These are phyloP conservation scores for Acrossocheilus fasciatus DNA, from an alignment of 2,797 vertebrate genomes.

Conservation along the genomic window DNA sequence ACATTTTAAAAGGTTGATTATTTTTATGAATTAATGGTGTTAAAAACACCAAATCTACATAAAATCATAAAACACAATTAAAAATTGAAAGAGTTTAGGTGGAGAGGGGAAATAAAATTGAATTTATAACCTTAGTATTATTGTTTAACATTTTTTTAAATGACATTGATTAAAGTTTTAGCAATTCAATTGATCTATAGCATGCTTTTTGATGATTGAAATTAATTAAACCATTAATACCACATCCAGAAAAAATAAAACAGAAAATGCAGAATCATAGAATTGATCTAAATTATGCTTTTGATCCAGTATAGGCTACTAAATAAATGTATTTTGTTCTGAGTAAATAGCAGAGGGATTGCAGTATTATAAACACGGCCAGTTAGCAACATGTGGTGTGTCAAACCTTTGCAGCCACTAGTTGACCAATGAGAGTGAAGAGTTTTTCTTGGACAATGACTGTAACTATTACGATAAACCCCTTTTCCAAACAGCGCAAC, in stretches of 20 bases:
- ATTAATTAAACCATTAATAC: neutral
- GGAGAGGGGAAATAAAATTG: no score
- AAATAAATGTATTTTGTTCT: neutral
- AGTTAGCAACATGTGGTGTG: neutral
- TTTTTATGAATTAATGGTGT: no score
- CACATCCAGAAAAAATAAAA: neutral
- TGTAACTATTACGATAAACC: neutral
- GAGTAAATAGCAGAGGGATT: neutral
- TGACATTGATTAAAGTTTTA: neutral
- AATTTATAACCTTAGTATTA: neutral
- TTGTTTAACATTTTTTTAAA: neutral
- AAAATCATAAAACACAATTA: no score
- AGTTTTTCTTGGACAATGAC: neutral
- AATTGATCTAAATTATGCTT: neutral
- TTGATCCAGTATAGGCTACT: neutral
- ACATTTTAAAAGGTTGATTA: no score
- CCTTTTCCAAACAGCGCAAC: neutral
- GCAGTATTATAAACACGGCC: neutral
- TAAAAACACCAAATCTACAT: no score
- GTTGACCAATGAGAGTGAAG: neutral
- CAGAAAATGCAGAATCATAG: neutral
- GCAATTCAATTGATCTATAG: neutral
- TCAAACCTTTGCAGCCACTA: neutral
- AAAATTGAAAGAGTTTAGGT: no score
- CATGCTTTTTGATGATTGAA: neutral